phyloP scores from a whole-genome alignment of 1,140 invertebrate genomes.

The Aplysia californica region DNA sequence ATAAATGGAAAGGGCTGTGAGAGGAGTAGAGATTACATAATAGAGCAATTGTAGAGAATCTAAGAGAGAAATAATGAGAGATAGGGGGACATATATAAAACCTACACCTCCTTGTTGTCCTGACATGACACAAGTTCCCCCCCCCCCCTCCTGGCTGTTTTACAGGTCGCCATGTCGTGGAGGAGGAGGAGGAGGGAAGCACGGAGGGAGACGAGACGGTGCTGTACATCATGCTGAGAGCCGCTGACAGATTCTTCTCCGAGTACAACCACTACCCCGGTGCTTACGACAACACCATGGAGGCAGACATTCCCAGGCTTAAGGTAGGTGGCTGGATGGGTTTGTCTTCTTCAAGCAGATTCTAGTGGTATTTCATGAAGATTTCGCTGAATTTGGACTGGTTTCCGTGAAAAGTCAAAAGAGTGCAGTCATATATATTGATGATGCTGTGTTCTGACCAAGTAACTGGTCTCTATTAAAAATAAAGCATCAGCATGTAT shows the following conservation, averaged over 20 bases:
- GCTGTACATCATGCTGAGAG: conserved; percentile 91
- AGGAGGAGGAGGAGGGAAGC: conserved; percentile 36
- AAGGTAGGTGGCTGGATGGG: conserved; percentile 80
- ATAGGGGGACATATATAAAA: neutral
- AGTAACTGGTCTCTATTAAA: no score
- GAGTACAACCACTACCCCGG: conserved; percentile 93
- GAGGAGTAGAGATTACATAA: no score
- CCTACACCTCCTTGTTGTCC: neutral
- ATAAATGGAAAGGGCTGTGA: no score
- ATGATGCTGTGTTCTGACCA: no score
- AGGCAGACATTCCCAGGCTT: conserved; percentile 87
- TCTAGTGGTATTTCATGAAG: no score
- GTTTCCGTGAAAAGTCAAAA: no score
- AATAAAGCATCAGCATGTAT: no score
- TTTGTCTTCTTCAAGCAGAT: no score
- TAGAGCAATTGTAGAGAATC: no score
- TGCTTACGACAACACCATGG: conserved; percentile 86
- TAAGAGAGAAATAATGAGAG: no score
- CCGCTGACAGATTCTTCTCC: conserved; percentile 88
- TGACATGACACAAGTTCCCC: neutral
- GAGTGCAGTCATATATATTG: no score
- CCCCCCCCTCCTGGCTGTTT: neutral
- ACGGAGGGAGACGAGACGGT: conserved; percentile 69
- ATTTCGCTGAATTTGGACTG: no score
- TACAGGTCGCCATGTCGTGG: conserved; percentile 19